A percentile compares a stretch with the other conserved stretches of the same genome.
These are phyloP conservation scores for Osmoderma eremita DNA, from an alignment of 2,888 invertebrate species.

Conservation along the genomic window DNA sequence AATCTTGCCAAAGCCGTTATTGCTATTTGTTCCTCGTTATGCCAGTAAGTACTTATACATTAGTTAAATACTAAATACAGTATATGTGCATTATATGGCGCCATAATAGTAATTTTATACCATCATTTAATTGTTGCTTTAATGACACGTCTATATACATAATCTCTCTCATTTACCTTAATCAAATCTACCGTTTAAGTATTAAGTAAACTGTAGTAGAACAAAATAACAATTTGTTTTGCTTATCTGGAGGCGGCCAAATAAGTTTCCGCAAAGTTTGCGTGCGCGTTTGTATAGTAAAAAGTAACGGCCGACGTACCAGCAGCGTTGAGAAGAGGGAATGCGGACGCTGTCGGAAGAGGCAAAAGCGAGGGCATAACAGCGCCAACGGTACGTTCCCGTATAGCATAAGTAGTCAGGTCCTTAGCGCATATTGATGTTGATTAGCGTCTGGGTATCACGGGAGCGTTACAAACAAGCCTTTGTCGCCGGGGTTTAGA, in stretches of 20 bases:
- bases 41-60: too few species aligned
- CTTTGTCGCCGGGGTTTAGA: slow-evolving; percentile 55
- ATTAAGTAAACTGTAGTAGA: slow-evolving; percentile 31
- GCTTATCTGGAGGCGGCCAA: slow-evolving; percentile 25
- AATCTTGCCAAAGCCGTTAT: too few species aligned
- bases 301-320: slow-evolving; percentile 26
- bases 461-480: slow-evolving; percentile 55
- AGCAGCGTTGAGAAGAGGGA: slow-evolving; percentile 36
- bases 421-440: slow-evolving; percentile 55
- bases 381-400: slow-evolving; percentile 13
- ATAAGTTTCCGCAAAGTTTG: slow-evolving; percentile 15
- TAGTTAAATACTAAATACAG: too few species aligned
- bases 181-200: slow-evolving; percentile 30
- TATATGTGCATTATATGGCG: too few species aligned
- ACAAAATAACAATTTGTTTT: slow-evolving; percentile 36
- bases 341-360: slow-evolving; percentile 11
- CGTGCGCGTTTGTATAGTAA: slow-evolving; percentile 30
- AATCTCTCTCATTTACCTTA: slow-evolving; percentile 22
- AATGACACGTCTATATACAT: slow-evolving; percentile 18
- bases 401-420: slow-evolving; percentile 48
- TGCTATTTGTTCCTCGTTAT: too few species aligned
- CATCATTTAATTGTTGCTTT: slow-evolving; percentile 17
- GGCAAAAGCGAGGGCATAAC: slow-evolving; percentile 2
- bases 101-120: slow-evolving; percentile 17
- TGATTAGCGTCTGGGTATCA: slow-evolving; percentile 54